Evolutionary conservation across 2,888 invertebrate genomes (phyloP), one percentile per base, ranked within the genome.

Genomic region (Tachina grossa): DNA sequence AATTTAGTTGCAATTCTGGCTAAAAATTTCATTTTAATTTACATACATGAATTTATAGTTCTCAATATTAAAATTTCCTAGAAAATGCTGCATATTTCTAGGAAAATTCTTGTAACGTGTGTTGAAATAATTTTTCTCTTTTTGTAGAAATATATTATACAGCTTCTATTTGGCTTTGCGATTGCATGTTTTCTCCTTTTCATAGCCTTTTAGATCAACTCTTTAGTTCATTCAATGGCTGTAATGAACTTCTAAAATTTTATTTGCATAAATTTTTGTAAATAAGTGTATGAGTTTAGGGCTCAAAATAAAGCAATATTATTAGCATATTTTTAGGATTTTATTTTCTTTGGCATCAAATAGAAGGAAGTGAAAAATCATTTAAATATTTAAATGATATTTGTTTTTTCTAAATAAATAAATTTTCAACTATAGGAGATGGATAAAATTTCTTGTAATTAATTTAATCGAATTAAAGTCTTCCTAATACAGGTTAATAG

Each of bases 301-400:
- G 31, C n/a, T 14, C 10, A 3, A 57, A 41, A 41, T 3, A 41
- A 41, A 59, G 49, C 57, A 8, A 68, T 49, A 49, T 47, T 41
- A 77, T 77, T 77, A 59, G 77, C 77, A 57, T 77, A 77, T 49
- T 68, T 77, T 57, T 41, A 59, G 77, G 77, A n/a, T 14, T 49
- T 39, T 9, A 5, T 9, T 31, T 39, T 14, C 16, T 49, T 0
- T 1, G n/a, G 5, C 41, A n/a, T 9, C 19, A 74, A 41, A 19
- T 16, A 43, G 43, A 53, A 41, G 14, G 14, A 55, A 55, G 55
- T 53, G 1, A 41, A 69, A 31, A 19, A 22, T 1, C 43, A 55
- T 55, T 71, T 55, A 45, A 16, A 57, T 71, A 16, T 9, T 31
- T 31, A 31, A 31, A 5, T 31, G 31, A 31, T 31, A 31, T 31